Evolutionary conservation across 2,113 vertebrate species (phyloP).

Genomic region (Mormoops blainvillei): DNA sequence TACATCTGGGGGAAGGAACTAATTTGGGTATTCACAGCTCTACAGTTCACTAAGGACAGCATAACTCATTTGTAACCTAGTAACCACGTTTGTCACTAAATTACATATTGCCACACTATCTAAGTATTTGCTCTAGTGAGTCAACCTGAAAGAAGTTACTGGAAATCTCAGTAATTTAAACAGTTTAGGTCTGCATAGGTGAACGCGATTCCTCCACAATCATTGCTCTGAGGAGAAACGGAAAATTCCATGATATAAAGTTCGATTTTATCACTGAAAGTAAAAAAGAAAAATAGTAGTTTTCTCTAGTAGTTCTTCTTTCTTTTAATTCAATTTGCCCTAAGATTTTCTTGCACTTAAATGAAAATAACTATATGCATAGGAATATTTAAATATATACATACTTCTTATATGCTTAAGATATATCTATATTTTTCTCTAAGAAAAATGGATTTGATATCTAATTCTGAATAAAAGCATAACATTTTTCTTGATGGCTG

Average conservation of each 20-base stretch:
- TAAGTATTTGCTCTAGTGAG: background rate
- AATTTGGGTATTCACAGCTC: conserved; percentile 3
- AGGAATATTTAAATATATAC: background rate
- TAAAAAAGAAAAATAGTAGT: background rate
- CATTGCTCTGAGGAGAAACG: background rate
- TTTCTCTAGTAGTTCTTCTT: background rate
- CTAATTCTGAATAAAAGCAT: background rate
- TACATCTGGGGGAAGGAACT: background rate
- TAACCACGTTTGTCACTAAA: conserved; percentile 31
- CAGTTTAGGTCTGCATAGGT: background rate
- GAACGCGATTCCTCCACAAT: background rate
- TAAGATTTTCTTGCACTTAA: background rate
- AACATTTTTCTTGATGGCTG: background rate
- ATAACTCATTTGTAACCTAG: conserved; percentile 47
- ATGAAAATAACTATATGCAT: background rate
- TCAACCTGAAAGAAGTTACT: background rate
- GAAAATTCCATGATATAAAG: background rate
- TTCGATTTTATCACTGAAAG: background rate
- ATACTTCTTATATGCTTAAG: background rate
- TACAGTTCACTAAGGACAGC: conserved; percentile 23
- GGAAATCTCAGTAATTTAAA: conserved; percentile 2
- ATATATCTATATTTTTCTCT: background rate
- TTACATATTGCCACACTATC: background rate
- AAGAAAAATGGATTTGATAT: background rate
- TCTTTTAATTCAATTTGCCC: background rate